A percentile compares a stretch with the other conserved stretches of the same genome.
These are phyloP conservation scores for Drosophila miranda DNA, from an alignment of 1,140 invertebrate species.

Conservation along the genomic window DNA sequence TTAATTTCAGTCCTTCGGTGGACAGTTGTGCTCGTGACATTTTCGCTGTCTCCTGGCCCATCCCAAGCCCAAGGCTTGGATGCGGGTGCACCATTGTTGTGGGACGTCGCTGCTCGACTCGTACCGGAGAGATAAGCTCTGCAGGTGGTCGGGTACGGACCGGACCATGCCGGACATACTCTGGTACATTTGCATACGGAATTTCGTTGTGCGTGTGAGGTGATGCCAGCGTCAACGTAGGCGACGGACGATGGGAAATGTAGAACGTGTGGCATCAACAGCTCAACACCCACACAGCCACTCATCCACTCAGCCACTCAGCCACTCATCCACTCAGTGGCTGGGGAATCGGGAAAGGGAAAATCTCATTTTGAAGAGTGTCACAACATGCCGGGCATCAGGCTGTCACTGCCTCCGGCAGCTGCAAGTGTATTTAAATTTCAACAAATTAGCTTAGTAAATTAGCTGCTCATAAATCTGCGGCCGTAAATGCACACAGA, in stretches of 20 bases:
- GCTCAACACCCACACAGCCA: no score
- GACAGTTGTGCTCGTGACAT: no score
- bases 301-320: background rate
- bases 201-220: conserved; percentile 50
- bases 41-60: no score
- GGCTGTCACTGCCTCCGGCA: conserved; percentile 43
- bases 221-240: conserved; percentile 12
- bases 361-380: conserved; percentile 30
- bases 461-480: conserved; percentile 76
- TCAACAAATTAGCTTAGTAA: conserved; percentile 69
- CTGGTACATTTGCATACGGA: conserved; percentile 60
- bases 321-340: conserved; percentile 3
- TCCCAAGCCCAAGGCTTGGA: conserved; percentile 1
- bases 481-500: conserved; percentile 42
- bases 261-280: background rate
- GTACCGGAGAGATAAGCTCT: conserved; percentile 54
- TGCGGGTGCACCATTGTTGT: conserved; percentile 38
- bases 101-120: conserved; percentile 23
- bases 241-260: background rate
- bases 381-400: conserved; percentile 39
- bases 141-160: conserved; percentile 26
- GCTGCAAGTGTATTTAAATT: conserved; percentile 56
- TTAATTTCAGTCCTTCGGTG: no score
- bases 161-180: background rate
- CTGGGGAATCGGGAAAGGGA: no score